Evolutionary conservation across 2,113 vertebrate genomes (phyloP), one percentile per base, ranked within the genome.

Genomic region (Dipodomys stephensi): DNA sequence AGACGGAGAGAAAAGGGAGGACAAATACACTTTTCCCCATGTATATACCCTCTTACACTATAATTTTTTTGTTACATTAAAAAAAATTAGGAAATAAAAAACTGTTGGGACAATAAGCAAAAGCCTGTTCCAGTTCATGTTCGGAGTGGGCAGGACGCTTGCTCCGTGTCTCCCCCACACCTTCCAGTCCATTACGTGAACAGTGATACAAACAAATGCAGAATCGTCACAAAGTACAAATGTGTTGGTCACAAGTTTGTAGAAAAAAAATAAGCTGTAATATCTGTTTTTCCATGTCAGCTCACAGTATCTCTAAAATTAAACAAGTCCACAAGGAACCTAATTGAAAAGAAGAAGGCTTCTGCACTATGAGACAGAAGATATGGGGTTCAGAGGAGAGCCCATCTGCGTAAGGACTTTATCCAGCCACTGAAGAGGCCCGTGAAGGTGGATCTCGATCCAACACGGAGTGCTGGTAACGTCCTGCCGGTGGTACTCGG

Each of bases 371-470:
- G 99, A 99, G 98, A 99, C 99, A 86, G 99, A 99, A 91, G 99
- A 99, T 96, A 99, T 99, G 92, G 99, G 99, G 97, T 99, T 99
- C 91, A 99, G 98, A 93, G 99, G 99, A 15, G 99, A 99, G 88
- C 99, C 99, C 99, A 99, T 99, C 97, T 99, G 99, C 96, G 99
- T 99, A 82, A 99, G 98, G 98, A 99, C 99, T 98, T 99, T 99
- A 98, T 99, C 99, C 98, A 99, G 98, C 99, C 99, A 99, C 96
- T 99, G 99, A 53, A 99, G 99, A 64, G 99, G 99, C 83, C 99
- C 99, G 4, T 99, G 99, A 92, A 99, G 99, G 97, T 99, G 99
- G 96, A 99, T 99, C 98, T 99, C 99, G 90, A 99, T 99, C 99
- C 99, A 99, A 97, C 99, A 99, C 0, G 99, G 99, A 94, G 99